phyloP scores from a whole-genome alignment of 2,888 invertebrate species.

The Thysanoteuthis rhombus region DNA sequence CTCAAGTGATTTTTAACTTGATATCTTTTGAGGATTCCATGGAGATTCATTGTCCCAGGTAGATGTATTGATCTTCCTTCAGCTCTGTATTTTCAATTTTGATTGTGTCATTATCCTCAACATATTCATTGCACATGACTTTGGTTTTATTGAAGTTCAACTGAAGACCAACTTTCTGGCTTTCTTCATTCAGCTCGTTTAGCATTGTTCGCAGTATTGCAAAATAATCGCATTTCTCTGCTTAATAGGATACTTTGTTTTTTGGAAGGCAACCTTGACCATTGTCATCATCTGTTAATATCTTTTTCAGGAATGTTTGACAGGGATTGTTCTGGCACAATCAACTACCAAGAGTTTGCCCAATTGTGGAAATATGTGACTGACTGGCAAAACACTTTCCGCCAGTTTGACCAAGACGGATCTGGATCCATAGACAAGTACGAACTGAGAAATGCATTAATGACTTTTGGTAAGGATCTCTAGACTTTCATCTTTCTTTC shows the following conservation, averaged over 20 bases:
- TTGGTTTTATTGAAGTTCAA: too few species aligned
- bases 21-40: too few species aligned
- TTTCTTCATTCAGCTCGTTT: too few species aligned
- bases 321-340: constrained; percentile 85
- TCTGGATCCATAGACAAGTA: constrained; percentile 86
- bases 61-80: too few species aligned
- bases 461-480: constrained; percentile 86
- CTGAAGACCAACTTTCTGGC: too few species aligned
- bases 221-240: too few species aligned
- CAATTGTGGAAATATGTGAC: constrained; percentile 97
- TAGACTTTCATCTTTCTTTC: not conserved
- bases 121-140: too few species aligned
- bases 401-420: constrained; percentile 90
- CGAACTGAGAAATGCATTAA: constrained; percentile 90
- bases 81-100: too few species aligned
- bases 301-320: constrained; percentile 83
- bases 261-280: not conserved
- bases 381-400: constrained; percentile 96
- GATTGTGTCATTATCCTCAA: too few species aligned
- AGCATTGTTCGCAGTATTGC: too few species aligned
- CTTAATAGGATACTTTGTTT: not conserved
- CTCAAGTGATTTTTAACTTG: too few species aligned
- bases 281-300: not conserved
- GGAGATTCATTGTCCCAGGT: too few species aligned
- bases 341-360: constrained; percentile 94